Conservation (phyloP, 2,113 vertebrate genomes). For the Anguilla rostrata region DNA sequence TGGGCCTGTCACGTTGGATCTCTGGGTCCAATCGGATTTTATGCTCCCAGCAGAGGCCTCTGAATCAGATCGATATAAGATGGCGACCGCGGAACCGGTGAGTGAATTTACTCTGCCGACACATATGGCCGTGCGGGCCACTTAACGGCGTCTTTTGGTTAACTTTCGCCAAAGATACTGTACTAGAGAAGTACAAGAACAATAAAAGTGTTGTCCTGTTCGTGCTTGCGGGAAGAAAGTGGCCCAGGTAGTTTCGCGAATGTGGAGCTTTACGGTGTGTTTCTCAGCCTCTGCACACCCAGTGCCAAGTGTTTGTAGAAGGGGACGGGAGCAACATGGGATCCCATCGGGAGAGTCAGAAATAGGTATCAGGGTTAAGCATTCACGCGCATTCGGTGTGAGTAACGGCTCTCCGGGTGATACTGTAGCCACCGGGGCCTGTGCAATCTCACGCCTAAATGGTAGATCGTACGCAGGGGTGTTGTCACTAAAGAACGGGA, state of each 20-base stretch:
- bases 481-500: background rate
- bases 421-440: background rate
- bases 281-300: background rate
- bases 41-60: conserved; percentile 59
- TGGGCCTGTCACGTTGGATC: conserved; percentile 56
- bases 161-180: background rate
- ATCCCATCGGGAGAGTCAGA: background rate
- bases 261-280: background rate
- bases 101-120: conserved; percentile 63
- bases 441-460: background rate
- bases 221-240: background rate
- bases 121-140: conserved; percentile 9
- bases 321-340: conserved; percentile 6
- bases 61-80: conserved; percentile 77
- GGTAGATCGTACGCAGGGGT: background rate
- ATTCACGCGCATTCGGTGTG: background rate
- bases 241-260: background rate
- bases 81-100: conserved; percentile 94
- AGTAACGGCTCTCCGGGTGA: background rate
- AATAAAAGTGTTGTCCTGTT: background rate
- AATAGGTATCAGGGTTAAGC: background rate
- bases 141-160: background rate
- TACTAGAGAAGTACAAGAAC: background rate
- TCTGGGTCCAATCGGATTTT: conserved; percentile 72
- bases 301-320: background rate